These are phyloP conservation scores for Drosophila kuntzei DNA, from an alignment of 2,888 invertebrate genomes.

Conservation along the genomic window DNA sequence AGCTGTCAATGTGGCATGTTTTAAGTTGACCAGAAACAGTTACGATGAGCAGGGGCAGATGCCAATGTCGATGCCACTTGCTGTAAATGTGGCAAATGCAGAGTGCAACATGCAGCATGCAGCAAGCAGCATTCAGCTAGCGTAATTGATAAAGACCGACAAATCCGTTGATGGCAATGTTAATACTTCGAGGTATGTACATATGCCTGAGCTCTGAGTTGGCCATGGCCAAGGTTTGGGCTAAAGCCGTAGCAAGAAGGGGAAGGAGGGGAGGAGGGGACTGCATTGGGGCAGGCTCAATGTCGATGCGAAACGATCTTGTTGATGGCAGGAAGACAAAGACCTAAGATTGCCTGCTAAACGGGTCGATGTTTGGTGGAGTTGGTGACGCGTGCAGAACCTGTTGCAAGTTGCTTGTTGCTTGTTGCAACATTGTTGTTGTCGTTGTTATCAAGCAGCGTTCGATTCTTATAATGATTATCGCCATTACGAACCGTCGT, in stretches of 20 bases:
- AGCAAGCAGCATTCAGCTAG: slow-evolving; percentile 55
- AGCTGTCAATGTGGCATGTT: slow-evolving; percentile 62
- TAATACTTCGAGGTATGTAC: slow-evolving; percentile 63
- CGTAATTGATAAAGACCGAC: slow-evolving; percentile 83
- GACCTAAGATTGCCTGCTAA: slow-evolving; percentile 71
- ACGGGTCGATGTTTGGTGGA: slow-evolving; percentile 34
- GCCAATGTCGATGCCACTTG: slow-evolving; percentile 70
- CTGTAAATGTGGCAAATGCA: slow-evolving; percentile 65
- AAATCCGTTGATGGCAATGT: slow-evolving; percentile 80
- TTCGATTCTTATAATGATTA: slow-evolving; percentile 78
- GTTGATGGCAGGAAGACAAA: slow-evolving; percentile 82
- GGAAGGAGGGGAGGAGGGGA: neutral
- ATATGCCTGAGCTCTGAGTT: slow-evolving; percentile 15
- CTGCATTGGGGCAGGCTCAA: slow-evolving; percentile 52
- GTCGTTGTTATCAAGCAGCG: slow-evolving; percentile 48
- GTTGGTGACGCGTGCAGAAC: slow-evolving; percentile 71
- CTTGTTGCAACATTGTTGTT: slow-evolving; percentile 24
- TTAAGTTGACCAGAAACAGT: slow-evolving; percentile 59
- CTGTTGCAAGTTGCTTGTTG: slow-evolving; percentile 47
- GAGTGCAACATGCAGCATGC: slow-evolving; percentile 37
- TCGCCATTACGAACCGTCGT: slow-evolving; percentile 67
- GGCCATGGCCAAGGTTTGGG: slow-evolving; percentile 24
- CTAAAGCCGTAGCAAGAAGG: neutral
- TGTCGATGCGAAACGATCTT: slow-evolving; percentile 76
- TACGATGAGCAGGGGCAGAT: slow-evolving; percentile 40